These are phyloP conservation scores for Uloborus plumipes DNA, from an alignment of 2,888 invertebrate genomes.

Conservation along the genomic window DNA sequence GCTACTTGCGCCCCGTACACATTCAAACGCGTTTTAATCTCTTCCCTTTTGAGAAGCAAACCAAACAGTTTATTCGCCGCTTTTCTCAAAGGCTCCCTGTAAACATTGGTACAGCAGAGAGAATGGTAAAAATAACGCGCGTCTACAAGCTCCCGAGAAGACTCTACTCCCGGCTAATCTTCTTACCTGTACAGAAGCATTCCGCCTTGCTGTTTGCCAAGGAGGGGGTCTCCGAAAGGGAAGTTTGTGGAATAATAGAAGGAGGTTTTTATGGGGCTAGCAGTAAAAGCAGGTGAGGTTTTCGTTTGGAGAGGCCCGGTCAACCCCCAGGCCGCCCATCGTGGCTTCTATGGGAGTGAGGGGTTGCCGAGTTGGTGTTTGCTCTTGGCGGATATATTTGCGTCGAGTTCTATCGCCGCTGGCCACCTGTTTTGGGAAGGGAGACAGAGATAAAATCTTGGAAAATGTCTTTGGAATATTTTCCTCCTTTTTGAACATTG, in stretches of 20 bases:
- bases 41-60: constrained; percentile 36
- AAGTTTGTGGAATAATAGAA: constrained; percentile 48
- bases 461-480: no score
- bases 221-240: constrained; percentile 18
- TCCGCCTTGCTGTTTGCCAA: constrained; percentile 52
- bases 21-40: constrained; percentile 58
- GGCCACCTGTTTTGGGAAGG: no score
- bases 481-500: no score
- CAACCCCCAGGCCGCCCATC: constrained; percentile 50
- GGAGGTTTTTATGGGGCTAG: constrained; percentile 43
- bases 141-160: no score
- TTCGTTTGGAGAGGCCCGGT: constrained; percentile 35
- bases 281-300: constrained; percentile 54
- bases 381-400: no score
- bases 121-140: no score
- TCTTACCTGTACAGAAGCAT: constrained; percentile 41
- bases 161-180: constrained; percentile 44
- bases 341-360: constrained; percentile 31
- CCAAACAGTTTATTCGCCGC: constrained; percentile 58
- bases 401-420: no score
- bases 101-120: constrained; percentile 21
- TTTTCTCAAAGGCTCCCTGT: constrained; percentile 44
- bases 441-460: no score
- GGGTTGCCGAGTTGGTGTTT: not conserved
- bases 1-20: constrained; percentile 39